Conservation (phyloP, 2,113 vertebrate species). For the Apteryx mantelli region DNA sequence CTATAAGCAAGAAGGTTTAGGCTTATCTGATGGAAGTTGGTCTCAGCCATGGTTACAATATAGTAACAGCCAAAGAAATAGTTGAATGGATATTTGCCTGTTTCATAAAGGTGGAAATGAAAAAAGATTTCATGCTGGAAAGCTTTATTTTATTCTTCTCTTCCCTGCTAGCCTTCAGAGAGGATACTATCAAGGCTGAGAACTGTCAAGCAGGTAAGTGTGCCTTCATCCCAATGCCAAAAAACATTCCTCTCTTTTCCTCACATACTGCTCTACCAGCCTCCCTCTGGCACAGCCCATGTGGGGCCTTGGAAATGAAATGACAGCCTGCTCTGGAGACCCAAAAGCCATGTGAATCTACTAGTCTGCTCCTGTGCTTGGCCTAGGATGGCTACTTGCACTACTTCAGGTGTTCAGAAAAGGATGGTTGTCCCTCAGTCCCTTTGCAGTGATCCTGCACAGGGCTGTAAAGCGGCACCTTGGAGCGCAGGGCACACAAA, state of each 20-base stretch:
- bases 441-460: too few relatives aligned
- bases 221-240: neutral
- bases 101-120: neutral
- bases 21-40: neutral
- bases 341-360: neutral
- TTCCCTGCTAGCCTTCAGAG: neutral
- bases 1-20: neutral
- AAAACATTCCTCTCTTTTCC: neutral
- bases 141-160: neutral
- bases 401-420: too few relatives aligned
- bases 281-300: rapidly evolving
- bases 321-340: neutral
- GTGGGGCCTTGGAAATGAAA: neutral
- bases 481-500: too few relatives aligned
- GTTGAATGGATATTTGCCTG: neutral
- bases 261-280: neutral
- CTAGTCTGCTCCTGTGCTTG: neutral
- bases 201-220: neutral
- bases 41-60: neutral
- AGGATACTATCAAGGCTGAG: neutral
- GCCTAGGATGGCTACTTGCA: neutral
- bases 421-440: too few relatives aligned
- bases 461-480: too few relatives aligned
- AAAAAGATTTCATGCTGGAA: neutral
- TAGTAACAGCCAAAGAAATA: neutral